Percentiles rank a stretch among this genome's conserved stretches.
Conservation (phyloP, 2,888 invertebrate genomes). For the Galerucella nymphaeae region DNA sequence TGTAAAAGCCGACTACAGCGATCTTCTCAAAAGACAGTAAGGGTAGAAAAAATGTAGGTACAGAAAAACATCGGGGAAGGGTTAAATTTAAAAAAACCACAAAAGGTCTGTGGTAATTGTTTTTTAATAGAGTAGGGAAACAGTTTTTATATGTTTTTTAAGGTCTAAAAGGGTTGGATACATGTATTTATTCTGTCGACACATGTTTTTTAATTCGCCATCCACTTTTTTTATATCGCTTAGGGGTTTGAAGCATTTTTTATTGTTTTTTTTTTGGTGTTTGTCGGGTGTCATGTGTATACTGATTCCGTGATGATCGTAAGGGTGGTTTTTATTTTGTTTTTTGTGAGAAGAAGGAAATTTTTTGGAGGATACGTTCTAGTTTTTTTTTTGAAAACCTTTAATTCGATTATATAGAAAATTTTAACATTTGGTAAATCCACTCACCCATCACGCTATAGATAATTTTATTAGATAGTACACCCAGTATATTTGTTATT, state of each 20-base stretch:
- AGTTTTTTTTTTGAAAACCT: not conserved
- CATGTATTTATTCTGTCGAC: slow-evolving; percentile 58
- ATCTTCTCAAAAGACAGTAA: not conserved
- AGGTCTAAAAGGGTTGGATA: slow-evolving; percentile 33
- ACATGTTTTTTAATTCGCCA: slow-evolving; percentile 53
- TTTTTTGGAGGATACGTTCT: not conserved
- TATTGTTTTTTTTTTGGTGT: slow-evolving; percentile 30
- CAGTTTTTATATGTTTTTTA: slow-evolving; percentile 51
- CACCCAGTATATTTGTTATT: not conserved
- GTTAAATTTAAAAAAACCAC: slow-evolving; percentile 58
- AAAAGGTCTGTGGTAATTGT: slow-evolving; percentile 58
- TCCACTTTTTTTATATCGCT: slow-evolving; percentile 37
- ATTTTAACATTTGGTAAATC: not conserved
- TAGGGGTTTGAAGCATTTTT: slow-evolving; percentile 26
- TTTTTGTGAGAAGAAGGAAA: slow-evolving; percentile 7
- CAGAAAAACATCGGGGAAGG: slow-evolving; percentile 45
- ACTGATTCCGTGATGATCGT: slow-evolving; percentile 24
- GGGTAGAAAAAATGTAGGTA: slow-evolving; percentile 25
- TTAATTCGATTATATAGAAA: not conserved
- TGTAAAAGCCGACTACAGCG: not conserved
- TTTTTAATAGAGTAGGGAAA: slow-evolving; percentile 56
- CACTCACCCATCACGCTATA: too few relatives aligned
- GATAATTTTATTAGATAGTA: too few relatives aligned
- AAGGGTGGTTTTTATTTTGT: slow-evolving; percentile 18
- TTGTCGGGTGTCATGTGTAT: slow-evolving; percentile 30